These are phyloP conservation scores for Meloe dianella DNA, from an alignment of 2,888 invertebrate species.

Conservation along the genomic window DNA sequence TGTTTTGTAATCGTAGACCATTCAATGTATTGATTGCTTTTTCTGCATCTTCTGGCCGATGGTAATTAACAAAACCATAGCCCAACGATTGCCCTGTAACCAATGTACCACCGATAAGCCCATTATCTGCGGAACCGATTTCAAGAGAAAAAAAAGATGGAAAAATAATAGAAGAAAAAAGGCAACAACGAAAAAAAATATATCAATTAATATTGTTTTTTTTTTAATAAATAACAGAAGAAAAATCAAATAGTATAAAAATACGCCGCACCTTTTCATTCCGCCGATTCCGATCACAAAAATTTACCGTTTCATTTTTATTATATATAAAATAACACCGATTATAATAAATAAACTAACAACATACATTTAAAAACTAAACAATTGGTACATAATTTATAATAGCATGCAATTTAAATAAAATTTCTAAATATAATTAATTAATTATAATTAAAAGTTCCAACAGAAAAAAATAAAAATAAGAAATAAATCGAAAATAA, in stretches of 20 bases:
- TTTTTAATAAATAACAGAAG: conserved; percentile 13
- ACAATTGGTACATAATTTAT: background rate
- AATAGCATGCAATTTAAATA: conserved; percentile 2
- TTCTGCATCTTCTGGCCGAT: conserved; percentile 95
- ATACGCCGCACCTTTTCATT: background rate
- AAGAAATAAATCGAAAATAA: background rate
- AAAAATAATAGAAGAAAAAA: conserved; percentile 49
- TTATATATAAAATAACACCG: background rate
- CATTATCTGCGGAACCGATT: conserved; percentile 57
- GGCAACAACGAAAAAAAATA: conserved; percentile 7
- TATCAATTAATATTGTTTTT: background rate
- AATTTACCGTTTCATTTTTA: background rate
- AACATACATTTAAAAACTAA: background rate
- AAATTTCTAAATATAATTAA: background rate
- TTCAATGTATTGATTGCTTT: conserved; percentile 98
- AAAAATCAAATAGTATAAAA: conserved; percentile 18
- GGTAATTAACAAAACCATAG: conserved; percentile 99
- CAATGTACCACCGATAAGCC: conserved; percentile 61
- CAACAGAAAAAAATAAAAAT: no score
- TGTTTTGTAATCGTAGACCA: conserved; percentile 97
- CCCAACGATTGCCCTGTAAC: conserved; percentile 95
- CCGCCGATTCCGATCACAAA: conserved; percentile 9
- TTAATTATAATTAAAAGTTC: background rate
- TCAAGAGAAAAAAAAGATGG: conserved; percentile 46
- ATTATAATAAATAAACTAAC: background rate